These are phyloP conservation scores for Battus philenor DNA, from an alignment of 1,140 invertebrate genomes.

Conservation along the genomic window DNA sequence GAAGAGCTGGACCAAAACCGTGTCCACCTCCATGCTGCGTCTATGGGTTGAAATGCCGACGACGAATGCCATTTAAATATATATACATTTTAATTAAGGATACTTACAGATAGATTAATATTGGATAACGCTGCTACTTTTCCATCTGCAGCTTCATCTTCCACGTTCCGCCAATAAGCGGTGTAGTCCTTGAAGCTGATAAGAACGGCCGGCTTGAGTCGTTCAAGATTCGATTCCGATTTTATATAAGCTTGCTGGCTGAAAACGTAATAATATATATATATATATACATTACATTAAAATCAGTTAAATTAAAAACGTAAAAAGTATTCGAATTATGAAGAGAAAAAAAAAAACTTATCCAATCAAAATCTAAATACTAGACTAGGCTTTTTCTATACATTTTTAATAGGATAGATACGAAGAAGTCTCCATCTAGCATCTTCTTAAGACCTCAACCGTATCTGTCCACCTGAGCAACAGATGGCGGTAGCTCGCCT, in stretches of 20 bases:
- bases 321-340: neutral
- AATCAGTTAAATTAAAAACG: neutral
- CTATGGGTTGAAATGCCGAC: no score
- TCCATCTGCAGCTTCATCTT: conserved; percentile 30
- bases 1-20: no score
- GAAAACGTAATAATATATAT: conserved; percentile 23
- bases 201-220: conserved; percentile 34
- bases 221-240: conserved; percentile 47
- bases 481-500: no score
- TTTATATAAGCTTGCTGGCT: conserved; percentile 61
- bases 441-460: no score
- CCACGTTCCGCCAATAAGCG: conserved; percentile 45
- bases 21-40: no score
- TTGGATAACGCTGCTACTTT: conserved; percentile 42
- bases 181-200: conserved; percentile 47
- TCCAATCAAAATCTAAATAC: no score
- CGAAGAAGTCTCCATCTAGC: no score
- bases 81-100: no score
- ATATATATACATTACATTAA: neutral
- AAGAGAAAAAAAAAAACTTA: neutral
- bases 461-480: no score
- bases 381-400: no score
- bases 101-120: conserved; percentile 46
- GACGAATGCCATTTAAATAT: no score
- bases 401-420: no score